Percentiles rank a stretch among this genome's conserved stretches.
phyloP scores from a whole-genome alignment of 1,140 invertebrate genomes.

The Aphaenogaster rudis region DNA sequence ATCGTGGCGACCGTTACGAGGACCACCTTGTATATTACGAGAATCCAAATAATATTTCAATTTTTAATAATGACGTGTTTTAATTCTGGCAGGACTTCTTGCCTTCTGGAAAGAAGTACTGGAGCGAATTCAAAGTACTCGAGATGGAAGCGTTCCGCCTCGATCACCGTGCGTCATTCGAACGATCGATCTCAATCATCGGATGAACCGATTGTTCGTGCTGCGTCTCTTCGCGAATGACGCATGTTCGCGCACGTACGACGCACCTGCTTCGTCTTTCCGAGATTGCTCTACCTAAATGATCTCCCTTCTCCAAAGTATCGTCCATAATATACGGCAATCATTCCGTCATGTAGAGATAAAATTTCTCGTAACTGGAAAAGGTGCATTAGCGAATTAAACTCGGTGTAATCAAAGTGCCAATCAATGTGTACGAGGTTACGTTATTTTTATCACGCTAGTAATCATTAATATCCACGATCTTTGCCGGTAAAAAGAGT shows the following conservation, averaged over 20 bases:
- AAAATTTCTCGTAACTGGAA: background rate
- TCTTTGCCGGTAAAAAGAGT: background rate
- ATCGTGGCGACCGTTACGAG: no score
- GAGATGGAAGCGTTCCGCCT: background rate
- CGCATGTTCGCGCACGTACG: background rate
- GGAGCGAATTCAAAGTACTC: constrained; percentile 19
- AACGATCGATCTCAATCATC: constrained; percentile 32
- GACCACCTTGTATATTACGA: background rate
- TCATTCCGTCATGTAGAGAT: background rate
- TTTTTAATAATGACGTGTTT: constrained; percentile 20
- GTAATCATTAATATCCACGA: constrained; percentile 6
- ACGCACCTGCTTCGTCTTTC: constrained; percentile 29
- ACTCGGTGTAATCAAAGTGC: background rate
- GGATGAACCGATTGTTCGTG: constrained; percentile 15
- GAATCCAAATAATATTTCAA: background rate
- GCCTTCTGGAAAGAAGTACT: background rate
- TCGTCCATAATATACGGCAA: background rate
- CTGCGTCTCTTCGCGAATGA: constrained; percentile 2
- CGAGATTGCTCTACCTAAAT: constrained; percentile 7
- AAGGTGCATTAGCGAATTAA: background rate
- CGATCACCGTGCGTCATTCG: constrained; percentile 17
- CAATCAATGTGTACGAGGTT: background rate
- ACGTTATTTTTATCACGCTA: constrained; percentile 6
- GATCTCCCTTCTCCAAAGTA: background rate
- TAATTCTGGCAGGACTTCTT: background rate